Conservation (phyloP, 2,888 invertebrate genomes). For the Brachyptera risi region DNA sequence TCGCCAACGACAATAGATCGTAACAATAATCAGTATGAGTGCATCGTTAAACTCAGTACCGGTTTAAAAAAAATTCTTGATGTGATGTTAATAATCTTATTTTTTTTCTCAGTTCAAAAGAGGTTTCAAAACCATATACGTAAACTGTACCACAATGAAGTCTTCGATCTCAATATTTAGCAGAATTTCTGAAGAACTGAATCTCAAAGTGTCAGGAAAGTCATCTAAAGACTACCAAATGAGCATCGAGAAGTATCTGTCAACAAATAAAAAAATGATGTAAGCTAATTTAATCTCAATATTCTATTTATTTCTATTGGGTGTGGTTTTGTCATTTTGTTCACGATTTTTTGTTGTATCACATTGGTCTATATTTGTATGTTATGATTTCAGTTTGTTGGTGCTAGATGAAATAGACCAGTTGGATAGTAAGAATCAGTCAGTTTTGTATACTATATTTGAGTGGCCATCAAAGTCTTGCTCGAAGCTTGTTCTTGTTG, state of each 20-base stretch:
- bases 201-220: slow-evolving; percentile 52
- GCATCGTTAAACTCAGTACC: no score
- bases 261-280: slow-evolving; percentile 66
- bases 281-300: slow-evolving; percentile 46
- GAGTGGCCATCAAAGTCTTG: slow-evolving; percentile 78
- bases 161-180: slow-evolving; percentile 77
- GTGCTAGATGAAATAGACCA: slow-evolving; percentile 96
- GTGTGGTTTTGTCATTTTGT: no score
- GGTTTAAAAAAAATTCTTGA: no score
- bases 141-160: slow-evolving; percentile 87
- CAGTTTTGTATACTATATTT: slow-evolving; percentile 87
- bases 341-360: background rate
- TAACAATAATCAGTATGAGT: no score
- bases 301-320: background rate
- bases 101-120: slow-evolving; percentile 45
- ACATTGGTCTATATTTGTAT: no score
- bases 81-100: background rate
- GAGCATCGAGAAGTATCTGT: slow-evolving; percentile 66
- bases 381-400: slow-evolving; percentile 55
- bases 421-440: slow-evolving; percentile 75
- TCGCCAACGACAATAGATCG: no score
- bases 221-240: slow-evolving; percentile 62
- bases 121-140: slow-evolving; percentile 59
- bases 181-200: slow-evolving; percentile 69
- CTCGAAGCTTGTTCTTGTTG: slow-evolving; percentile 74